Percentiles rank a stretch among this genome's conserved stretches.
Conservation (phyloP, 1,140 invertebrate species). For the Ooceraea biroi region DNA sequence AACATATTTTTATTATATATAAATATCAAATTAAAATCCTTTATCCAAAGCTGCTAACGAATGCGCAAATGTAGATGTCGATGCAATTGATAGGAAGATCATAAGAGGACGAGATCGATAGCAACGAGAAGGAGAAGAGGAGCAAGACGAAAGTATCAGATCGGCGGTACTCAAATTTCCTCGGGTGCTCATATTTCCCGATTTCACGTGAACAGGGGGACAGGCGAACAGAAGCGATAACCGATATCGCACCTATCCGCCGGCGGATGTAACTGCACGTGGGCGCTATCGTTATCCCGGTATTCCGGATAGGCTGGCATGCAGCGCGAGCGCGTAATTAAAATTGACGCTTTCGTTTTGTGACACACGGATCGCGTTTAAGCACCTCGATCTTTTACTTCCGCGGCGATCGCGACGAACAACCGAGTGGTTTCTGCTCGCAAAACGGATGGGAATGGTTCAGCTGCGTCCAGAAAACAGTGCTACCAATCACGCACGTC, state of each 20-base stretch:
- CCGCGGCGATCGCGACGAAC: slow-evolving; percentile 55
- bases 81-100: slow-evolving; percentile 1
- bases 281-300: slow-evolving; percentile 71
- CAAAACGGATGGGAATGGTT: slow-evolving; percentile 39
- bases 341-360: slow-evolving; percentile 78
- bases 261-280: slow-evolving; percentile 64
- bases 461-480: slow-evolving; percentile 20
- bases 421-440: slow-evolving; percentile 34
- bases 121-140: not conserved
- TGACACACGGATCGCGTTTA: slow-evolving; percentile 5
- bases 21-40: slow-evolving; percentile 29
- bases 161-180: slow-evolving; percentile 56
- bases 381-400: slow-evolving; percentile 62
- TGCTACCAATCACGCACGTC: not conserved
- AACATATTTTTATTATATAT: too few relatives aligned
- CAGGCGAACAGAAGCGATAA: slow-evolving; percentile 68
- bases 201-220: slow-evolving; percentile 68
- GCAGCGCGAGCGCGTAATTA: slow-evolving; percentile 73
- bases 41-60: slow-evolving; percentile 36
- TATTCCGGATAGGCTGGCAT: slow-evolving; percentile 68
- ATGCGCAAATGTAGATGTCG: slow-evolving; percentile 41
- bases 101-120: not conserved
- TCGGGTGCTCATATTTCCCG: slow-evolving; percentile 76
- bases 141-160: slow-evolving; percentile 32
- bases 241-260: slow-evolving; percentile 73